A percentile compares a stretch with the other conserved stretches of the same genome.
phyloP scores from a whole-genome alignment of 2,797 vertebrate genomes.

The Propithecus perrieri region DNA sequence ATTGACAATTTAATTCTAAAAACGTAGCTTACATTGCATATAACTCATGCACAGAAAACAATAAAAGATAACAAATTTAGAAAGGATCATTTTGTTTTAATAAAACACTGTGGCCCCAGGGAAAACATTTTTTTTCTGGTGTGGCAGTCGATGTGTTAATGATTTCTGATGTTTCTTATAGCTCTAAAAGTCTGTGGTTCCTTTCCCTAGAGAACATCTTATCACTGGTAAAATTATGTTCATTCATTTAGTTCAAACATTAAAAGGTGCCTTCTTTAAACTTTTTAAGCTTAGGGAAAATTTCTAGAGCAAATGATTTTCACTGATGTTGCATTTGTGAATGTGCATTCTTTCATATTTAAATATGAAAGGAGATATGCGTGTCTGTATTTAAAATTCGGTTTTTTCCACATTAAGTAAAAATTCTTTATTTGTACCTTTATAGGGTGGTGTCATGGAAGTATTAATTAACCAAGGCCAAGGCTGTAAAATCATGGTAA shows the following conservation, averaged over 20 bases:
- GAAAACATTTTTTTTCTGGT: no score
- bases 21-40: no score
- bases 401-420: conserved; percentile 33
- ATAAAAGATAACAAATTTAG: no score
- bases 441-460: neutral
- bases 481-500: conserved; percentile 20
- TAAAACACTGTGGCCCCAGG: no score
- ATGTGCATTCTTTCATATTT: neutral
- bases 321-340: conserved; percentile 7
- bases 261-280: conserved; percentile 3
- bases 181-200: neutral
- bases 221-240: neutral
- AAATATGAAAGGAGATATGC: neutral
- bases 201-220: neutral
- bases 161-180: neutral
- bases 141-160: neutral
- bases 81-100: no score
- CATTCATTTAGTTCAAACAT: conserved; percentile 24
- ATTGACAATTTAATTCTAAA: no score
- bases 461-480: conserved; percentile 46
- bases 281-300: conserved; percentile 26
- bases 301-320: conserved; percentile 25
- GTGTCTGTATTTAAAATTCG: conserved; percentile 18
- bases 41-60: no score
- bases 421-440: conserved; percentile 37